Evolutionary conservation across 2,888 invertebrate species (phyloP).

Genomic region (Pyrochroa serraticornis): DNA sequence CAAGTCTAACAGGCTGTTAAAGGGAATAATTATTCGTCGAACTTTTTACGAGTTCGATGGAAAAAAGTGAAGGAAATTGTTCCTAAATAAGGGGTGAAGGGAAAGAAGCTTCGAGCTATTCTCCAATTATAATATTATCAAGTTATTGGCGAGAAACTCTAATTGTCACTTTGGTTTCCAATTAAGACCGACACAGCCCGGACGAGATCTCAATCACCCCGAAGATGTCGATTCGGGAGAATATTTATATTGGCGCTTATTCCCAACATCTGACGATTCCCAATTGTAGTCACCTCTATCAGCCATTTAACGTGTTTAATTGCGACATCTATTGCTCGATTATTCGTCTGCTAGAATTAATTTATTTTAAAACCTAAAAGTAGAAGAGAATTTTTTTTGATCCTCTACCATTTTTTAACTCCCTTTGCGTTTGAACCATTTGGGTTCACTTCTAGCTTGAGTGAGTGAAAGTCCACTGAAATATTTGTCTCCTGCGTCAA

Average conservation of each 20-base stretch:
- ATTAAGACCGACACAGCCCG: conserved; percentile 53
- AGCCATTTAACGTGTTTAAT: no score
- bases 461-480: no score
- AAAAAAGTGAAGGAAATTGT: conserved; percentile 30
- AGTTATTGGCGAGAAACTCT: conserved; percentile 50
- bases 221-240: conserved; percentile 2
- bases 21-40: conserved; percentile 34
- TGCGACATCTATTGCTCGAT: no score
- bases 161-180: conserved; percentile 58
- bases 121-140: conserved; percentile 57
- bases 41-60: conserved; percentile 22
- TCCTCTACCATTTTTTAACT: no score
- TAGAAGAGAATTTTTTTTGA: background rate
- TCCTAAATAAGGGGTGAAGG: conserved; percentile 40
- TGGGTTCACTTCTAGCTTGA: no score
- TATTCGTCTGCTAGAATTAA: background rate
- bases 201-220: conserved; percentile 21
- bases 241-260: conserved; percentile 17
- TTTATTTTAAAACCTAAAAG: conserved; percentile 1
- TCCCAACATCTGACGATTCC: conserved; percentile 7
- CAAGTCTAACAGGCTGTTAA: conserved; percentile 47
- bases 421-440: no score
- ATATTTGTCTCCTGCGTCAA: no score
- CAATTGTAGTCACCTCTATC: no score
- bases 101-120: conserved; percentile 49